Evolutionary conservation across 2,888 invertebrate genomes (phyloP), one percentile per base, ranked within the genome.

Genomic region (Megalurothrips usitatus): DNA sequence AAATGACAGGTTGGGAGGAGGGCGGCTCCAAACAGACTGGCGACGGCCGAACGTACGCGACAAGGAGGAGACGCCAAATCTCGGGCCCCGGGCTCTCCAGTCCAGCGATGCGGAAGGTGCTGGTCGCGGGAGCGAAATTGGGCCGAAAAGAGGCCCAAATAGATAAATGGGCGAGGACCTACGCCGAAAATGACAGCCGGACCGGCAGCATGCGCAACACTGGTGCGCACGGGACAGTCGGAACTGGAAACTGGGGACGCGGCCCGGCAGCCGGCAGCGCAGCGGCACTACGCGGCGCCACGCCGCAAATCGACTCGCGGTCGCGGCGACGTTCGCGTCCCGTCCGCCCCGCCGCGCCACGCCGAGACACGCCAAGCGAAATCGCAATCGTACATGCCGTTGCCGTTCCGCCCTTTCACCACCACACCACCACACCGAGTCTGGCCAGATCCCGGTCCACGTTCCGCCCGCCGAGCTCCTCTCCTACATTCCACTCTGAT

Each of bases 111-210:
- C 34, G 6, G 34, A 43, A 4, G 6, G 6, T 6, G 34, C 34
- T 43, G 34, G 34, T 43, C 34, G 34, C 6, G 34, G 6, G 34
- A 43, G 34, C 34, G 6, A 6, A 43, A 43, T 43, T 43, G 34
- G 34, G 34, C 34, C 34, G 2, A 43, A 43, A 43, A 43, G 34
- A 43, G 34, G 34, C 34, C 34, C 34, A 43, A 43, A 43, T 43
- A 58, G 19, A 23, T 26, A 75, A n/a, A 75, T 23, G 68, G 23
- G 68, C 23, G 68, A 75, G 3, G 26, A 75, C 68, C 68, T 75
- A 75, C 68, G 23, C 26, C 12, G 68, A 75, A 75, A 75, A 75
- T 75, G 68, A 75, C 68, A 75, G 68, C 68, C 68, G 68, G 68
- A 75, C 68, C 68, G 68, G 68, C 68, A 75, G 26, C 68, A 75